A percentile compares a stretch with the other conserved stretches of the same genome.
Conservation (phyloP, 2,888 invertebrate species). For the Julus scanicus region DNA sequence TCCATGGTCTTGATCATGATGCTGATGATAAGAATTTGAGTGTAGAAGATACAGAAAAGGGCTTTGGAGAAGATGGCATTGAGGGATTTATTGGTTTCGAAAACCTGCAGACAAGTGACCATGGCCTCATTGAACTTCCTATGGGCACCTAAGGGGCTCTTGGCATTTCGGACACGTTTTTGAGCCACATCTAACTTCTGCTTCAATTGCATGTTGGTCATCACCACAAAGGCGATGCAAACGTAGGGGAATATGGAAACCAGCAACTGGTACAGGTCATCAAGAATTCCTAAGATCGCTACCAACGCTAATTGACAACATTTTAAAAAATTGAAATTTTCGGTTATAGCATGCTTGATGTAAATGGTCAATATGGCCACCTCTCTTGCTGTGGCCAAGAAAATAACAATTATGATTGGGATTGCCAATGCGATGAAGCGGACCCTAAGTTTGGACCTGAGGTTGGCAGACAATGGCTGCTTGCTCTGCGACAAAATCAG, state of each 20-base stretch:
- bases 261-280: neutral
- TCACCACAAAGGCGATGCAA: neutral
- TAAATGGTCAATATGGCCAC: neutral
- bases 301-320: neutral
- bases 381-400: neutral
- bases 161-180: neutral
- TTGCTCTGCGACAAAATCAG: neutral
- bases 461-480: neutral
- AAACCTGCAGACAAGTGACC: neutral
- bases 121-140: neutral
- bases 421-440: neutral
- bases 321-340: neutral
- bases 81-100: neutral
- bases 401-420: neutral
- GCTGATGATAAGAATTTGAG: neutral
- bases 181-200: neutral
- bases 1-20: neutral
- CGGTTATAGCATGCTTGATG: neutral
- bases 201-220: neutral
- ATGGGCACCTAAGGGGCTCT: neutral
- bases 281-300: neutral
- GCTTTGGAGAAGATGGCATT: neutral
- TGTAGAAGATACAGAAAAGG: neutral
- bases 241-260: neutral
- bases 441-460: neutral